Percentiles rank a stretch among this genome's conserved stretches.
Conservation (phyloP, 2,888 invertebrate species). For the Drosophila anomalata region DNA sequence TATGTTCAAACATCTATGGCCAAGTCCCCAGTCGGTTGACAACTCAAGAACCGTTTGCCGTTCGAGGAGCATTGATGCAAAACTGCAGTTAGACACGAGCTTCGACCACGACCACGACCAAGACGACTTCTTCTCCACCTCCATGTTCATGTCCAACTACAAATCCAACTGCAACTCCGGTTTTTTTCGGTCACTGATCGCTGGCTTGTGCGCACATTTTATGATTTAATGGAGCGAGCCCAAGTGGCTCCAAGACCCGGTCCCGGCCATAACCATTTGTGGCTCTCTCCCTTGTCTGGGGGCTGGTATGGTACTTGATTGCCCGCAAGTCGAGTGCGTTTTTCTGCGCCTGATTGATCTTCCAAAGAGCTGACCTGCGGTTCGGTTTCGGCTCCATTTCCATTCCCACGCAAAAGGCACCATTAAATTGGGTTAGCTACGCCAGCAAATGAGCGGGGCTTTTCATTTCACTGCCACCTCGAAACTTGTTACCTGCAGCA, state of each 20-base stretch:
- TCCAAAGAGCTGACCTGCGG: conserved; percentile 48
- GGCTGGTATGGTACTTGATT: conserved; percentile 46
- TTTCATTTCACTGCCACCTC: conserved; percentile 40
- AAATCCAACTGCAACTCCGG: conserved; percentile 17
- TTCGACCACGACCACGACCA: conserved; percentile 12
- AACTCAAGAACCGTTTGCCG: conserved; percentile 55
- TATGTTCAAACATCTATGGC: conserved; percentile 37
- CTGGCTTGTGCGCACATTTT: conserved; percentile 50
- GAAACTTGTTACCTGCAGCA: conserved; percentile 45
- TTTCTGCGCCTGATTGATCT: conserved; percentile 53
- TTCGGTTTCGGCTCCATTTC: conserved; percentile 16
- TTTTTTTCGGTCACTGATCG: conserved; percentile 62
- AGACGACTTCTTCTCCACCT: conserved; percentile 24
- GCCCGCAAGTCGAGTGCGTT: conserved; percentile 40
- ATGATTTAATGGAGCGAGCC: conserved; percentile 72
- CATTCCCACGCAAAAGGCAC: conserved; percentile 67
- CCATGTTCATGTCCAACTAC: conserved; percentile 6
- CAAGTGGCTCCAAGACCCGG: conserved; percentile 61
- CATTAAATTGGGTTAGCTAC: conserved; percentile 64
- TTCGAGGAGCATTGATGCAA: conserved; percentile 69
- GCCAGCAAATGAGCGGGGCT: conserved; percentile 38
- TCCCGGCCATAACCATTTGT: conserved; percentile 56
- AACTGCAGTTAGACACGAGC: conserved; percentile 69
- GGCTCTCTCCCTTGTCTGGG: conserved; percentile 29
- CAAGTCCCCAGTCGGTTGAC: conserved; percentile 50